A percentile compares a stretch with the other conserved stretches of the same genome.
Conservation (phyloP, 1,140 invertebrate genomes). For the Ptiloglossa arizonensis region DNA sequence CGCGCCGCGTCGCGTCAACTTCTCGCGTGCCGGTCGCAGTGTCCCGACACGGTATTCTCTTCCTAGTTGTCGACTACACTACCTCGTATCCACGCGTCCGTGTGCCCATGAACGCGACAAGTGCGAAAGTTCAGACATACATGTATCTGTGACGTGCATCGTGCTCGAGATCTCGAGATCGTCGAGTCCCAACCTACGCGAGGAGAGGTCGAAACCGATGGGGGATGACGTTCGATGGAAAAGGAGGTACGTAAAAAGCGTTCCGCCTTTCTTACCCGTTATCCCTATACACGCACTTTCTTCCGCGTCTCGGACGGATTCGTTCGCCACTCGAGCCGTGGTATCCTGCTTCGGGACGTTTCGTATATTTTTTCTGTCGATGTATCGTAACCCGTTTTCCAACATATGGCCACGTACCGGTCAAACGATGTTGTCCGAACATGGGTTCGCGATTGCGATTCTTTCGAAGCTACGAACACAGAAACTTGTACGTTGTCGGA, state of each 20-base stretch:
- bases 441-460: no score
- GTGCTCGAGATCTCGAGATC: not conserved
- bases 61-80: not conserved
- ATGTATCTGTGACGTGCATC: not conserved
- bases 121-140: not conserved
- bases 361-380: no score
- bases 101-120: not conserved
- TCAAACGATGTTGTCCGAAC: no score
- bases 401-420: no score
- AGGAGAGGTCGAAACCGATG: slow-evolving; percentile 50
- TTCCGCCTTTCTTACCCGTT: no score
- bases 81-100: not conserved
- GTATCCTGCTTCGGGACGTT: not conserved
- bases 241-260: slow-evolving; percentile 54
- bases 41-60: not conserved
- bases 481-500: no score
- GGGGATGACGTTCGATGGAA: slow-evolving; percentile 71
- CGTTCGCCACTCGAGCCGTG: not conserved
- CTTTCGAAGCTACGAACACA: no score
- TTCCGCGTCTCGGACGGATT: not conserved
- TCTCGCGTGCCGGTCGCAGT: slow-evolving; percentile 2
- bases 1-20: not conserved
- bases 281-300: not conserved
- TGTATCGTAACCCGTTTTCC: no score
- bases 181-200: not conserved